These are phyloP conservation scores for Arctopsyche grandis DNA, from an alignment of 1,140 invertebrate species.

Conservation along the genomic window DNA sequence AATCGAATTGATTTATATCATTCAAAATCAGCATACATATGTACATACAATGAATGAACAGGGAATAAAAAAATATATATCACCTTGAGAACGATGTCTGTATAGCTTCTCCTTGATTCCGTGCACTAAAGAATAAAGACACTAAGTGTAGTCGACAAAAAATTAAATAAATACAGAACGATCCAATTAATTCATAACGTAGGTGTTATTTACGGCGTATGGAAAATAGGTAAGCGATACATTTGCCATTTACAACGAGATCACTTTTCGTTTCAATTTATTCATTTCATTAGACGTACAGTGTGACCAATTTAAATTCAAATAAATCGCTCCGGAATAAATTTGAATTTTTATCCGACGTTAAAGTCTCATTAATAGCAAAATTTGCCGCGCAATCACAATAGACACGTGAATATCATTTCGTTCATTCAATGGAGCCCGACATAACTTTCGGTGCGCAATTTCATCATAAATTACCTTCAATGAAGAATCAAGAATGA, in stretches of 20 bases:
- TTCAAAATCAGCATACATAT: conserved; percentile 20
- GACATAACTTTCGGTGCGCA: too few relatives aligned
- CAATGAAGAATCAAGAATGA: too few relatives aligned
- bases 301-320: conserved; percentile 14
- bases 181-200: conserved; percentile 17
- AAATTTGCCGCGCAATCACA: too few relatives aligned
- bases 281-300: conserved; percentile 13
- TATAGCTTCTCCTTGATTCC: conserved; percentile 2
- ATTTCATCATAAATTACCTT: too few relatives aligned
- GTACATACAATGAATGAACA: conserved; percentile 30
- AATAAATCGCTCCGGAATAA: conserved; percentile 1
- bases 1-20: conserved; percentile 18
- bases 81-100: conserved; percentile 13
- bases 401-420: too few relatives aligned
- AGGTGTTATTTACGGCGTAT: conserved; percentile 13
- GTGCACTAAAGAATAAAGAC: neutral
- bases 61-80: neutral
- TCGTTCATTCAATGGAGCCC: too few relatives aligned
- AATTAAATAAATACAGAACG: neutral
- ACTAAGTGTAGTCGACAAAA: neutral
- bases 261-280: conserved; percentile 19
- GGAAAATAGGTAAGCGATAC: conserved; percentile 25
- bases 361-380: neutral
- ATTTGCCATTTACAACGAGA: conserved; percentile 23
- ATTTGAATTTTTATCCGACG: conserved; percentile 11